A percentile compares a stretch with the other conserved stretches of the same genome.
Evolutionary conservation across 2,888 invertebrate species (phyloP).

Genomic region (Empis stercorea): DNA sequence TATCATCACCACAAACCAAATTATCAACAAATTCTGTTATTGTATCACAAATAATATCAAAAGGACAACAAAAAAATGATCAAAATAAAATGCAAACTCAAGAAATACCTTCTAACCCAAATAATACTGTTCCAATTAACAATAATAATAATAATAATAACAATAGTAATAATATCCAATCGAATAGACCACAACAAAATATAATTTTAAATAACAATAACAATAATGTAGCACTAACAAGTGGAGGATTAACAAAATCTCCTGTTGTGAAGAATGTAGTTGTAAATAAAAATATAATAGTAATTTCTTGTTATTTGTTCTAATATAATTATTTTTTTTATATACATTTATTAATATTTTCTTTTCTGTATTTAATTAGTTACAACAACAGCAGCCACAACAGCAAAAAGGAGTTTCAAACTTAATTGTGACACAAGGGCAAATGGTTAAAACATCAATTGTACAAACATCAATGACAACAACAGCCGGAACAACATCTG

Average conservation of each 20-base stretch:
- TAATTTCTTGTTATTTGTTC: not conserved
- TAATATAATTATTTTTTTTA: no score
- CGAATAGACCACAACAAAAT: constrained; percentile 2
- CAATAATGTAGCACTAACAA: no score
- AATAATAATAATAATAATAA: not conserved
- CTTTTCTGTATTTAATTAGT: no score
- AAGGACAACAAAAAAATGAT: not conserved
- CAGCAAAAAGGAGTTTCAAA: constrained; percentile 8
- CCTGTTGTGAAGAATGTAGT: constrained; percentile 8
- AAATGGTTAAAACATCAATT: constrained; percentile 13
- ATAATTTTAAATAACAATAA: not conserved
- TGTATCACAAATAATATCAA: not conserved
- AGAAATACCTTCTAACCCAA: no score
- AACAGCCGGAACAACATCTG: no score
- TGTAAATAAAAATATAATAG: constrained; percentile 9
- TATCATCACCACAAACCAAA: no score
- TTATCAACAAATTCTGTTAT: no score
- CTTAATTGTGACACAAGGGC: constrained; percentile 6
- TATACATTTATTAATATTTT: no score
- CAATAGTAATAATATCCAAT: no score
- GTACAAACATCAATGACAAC: constrained; percentile 11
- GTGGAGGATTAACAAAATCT: not conserved
- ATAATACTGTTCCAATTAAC: constrained; percentile 1
- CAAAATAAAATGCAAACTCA: no score
- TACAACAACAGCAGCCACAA: not conserved